Percentiles rank a stretch among this genome's conserved stretches.
These are phyloP conservation scores for Puffinus mauretanicus DNA, from an alignment of 2,113 vertebrate genomes.

Conservation along the genomic window DNA sequence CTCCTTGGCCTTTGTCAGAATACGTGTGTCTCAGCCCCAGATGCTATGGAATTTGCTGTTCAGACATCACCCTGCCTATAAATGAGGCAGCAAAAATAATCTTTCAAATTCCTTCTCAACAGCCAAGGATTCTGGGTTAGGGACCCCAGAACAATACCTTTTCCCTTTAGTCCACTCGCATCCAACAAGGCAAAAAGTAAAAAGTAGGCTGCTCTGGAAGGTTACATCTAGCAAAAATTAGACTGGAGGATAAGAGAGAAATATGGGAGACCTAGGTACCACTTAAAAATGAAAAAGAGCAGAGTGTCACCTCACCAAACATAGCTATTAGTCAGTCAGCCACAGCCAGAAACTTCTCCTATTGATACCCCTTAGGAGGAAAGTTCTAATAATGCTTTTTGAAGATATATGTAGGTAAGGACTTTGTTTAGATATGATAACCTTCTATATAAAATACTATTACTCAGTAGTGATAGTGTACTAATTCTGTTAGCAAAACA, in stretches of 20 bases:
- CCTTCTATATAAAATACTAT: not conserved
- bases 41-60: not conserved
- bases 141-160: not conserved
- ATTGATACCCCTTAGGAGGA: not conserved
- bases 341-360: not conserved
- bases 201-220: not conserved
- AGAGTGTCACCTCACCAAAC: not conserved
- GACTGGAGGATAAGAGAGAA: not conserved
- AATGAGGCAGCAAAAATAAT: not conserved
- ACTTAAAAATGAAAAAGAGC: not conserved
- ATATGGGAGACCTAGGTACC: not conserved
- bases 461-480: not conserved
- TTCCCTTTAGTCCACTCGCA: not conserved
- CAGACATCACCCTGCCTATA: not conserved
- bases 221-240: not conserved
- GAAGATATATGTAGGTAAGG: not conserved
- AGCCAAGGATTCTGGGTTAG: not conserved
- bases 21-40: not conserved
- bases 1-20: not conserved
- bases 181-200: not conserved
- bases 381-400: not conserved
- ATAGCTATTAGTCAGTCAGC: not conserved
- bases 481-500: not conserved
- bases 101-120: not conserved
- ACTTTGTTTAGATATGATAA: not conserved